phyloP scores from a whole-genome alignment of 2,888 invertebrate genomes.

The Melieria picta region DNA sequence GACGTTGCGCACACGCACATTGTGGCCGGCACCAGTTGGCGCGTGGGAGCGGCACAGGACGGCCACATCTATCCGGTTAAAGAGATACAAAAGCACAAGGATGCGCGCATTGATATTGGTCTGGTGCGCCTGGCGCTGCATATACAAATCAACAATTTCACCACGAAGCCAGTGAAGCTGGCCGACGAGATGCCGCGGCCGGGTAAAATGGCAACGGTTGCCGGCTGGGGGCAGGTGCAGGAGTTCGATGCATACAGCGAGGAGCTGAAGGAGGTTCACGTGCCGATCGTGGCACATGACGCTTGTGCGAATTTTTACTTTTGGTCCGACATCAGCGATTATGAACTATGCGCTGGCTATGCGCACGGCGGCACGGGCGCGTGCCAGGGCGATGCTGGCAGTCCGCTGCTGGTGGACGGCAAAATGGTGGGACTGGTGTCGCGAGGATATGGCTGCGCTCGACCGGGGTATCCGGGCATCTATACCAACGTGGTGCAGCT shows the following conservation, averaged over 20 bases:
- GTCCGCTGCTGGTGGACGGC: constrained; percentile 38
- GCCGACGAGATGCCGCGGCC: constrained; percentile 39
- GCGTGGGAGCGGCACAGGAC: constrained; percentile 31
- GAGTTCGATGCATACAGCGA: constrained; percentile 47
- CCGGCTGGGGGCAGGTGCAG: constrained; percentile 54
- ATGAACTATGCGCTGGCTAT: constrained; percentile 71
- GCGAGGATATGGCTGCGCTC: constrained; percentile 43
- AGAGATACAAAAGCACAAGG: constrained; percentile 9
- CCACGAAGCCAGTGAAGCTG: constrained; percentile 52
- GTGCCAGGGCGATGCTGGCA: constrained; percentile 42
- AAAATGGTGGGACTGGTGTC: constrained; percentile 41
- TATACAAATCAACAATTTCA: constrained; percentile 54
- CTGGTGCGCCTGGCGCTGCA: constrained; percentile 54
- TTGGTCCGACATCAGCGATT: constrained; percentile 62
- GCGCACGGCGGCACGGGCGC: constrained; percentile 56
- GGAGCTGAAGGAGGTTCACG: constrained; percentile 66
- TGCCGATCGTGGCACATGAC: constrained; percentile 67
- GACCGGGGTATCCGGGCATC: constrained; percentile 40
- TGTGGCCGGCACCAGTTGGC: constrained; percentile 68
- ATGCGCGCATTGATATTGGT: constrained; percentile 68
- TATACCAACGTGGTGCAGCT: constrained; percentile 41
- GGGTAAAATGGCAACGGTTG: constrained; percentile 48
- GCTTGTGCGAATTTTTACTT: constrained; percentile 67
- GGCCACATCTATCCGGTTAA: constrained; percentile 29
- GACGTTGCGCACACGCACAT: constrained; percentile 49